Percentiles rank a stretch among this genome's conserved stretches.
Evolutionary conservation across 2,888 invertebrate genomes (phyloP).

Genomic region (Tachina grossa): DNA sequence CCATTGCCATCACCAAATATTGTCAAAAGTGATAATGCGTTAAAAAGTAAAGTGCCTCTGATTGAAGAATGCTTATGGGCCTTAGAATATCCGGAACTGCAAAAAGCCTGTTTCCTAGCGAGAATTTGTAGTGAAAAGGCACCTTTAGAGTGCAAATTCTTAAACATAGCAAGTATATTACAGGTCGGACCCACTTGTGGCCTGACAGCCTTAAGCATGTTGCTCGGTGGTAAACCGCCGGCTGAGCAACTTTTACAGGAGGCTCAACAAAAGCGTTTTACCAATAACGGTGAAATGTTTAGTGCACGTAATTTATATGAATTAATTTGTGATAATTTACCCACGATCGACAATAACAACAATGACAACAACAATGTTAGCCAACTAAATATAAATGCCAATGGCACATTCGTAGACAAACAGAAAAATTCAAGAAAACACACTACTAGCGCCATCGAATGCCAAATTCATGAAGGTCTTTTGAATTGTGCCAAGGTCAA

Average conservation of each 20-base stretch:
- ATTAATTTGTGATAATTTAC: constrained; percentile 77
- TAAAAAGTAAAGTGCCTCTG: constrained; percentile 13
- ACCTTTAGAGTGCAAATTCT: constrained; percentile 84
- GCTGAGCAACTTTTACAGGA: constrained; percentile 85
- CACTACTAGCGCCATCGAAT: constrained; percentile 65
- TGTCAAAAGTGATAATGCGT: constrained; percentile 16
- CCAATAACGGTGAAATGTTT: constrained; percentile 95
- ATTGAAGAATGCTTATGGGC: constrained; percentile 85
- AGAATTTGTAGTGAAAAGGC: constrained; percentile 83
- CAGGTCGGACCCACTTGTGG: constrained; percentile 91
- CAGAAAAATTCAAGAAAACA: constrained; percentile 28
- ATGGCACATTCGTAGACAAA: constrained; percentile 35
- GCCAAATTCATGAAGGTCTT: constrained; percentile 81
- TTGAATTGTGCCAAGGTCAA: constrained; percentile 82
- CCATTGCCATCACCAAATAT: constrained; percentile 29
- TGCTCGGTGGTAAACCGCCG: constrained; percentile 85
- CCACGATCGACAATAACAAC: constrained; percentile 60
- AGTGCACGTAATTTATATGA: constrained; percentile 88
- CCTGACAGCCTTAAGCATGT: constrained; percentile 92
- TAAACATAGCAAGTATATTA: constrained; percentile 77
- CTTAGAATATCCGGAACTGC: constrained; percentile 84
- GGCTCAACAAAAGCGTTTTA: constrained; percentile 87
- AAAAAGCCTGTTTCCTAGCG: constrained; percentile 85
- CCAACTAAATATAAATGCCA: constrained; percentile 49
- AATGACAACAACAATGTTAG: constrained; percentile 40